Conservation (phyloP, 2,113 vertebrate species). For the Murina feae region DNA sequence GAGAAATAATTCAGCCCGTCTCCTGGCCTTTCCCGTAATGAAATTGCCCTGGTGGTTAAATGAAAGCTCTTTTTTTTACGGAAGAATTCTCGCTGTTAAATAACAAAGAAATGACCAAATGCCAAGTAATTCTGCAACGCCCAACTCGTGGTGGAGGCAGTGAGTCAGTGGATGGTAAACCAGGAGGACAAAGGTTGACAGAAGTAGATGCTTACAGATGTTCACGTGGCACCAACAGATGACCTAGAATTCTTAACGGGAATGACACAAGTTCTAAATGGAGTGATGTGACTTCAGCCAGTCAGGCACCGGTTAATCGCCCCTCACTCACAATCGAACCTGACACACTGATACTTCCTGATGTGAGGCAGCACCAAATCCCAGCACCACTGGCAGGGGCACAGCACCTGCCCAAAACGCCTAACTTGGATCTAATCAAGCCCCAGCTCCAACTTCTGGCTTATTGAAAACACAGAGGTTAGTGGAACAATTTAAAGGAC, state of each 20-base stretch:
- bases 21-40: neutral
- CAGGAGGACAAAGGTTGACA: neutral
- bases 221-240: neutral
- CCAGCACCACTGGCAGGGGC: neutral
- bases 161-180: neutral
- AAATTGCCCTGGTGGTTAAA: neutral
- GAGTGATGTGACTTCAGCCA: neutral
- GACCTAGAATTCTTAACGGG: neutral
- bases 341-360: neutral
- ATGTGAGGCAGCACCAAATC: neutral
- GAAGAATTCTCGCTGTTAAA: neutral
- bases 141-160: neutral
- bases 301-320: neutral
- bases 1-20: neutral
- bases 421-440: neutral
- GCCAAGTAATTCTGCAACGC: neutral
- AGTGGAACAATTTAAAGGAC: neutral
- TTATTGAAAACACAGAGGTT: neutral
- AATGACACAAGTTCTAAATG: neutral
- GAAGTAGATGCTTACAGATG: neutral
- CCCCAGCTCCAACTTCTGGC: neutral
- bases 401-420: neutral
- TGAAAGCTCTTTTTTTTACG: slow-evolving; percentile 7
- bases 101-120: slow-evolving; percentile 38
- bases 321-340: neutral